A percentile compares a stretch with the other conserved stretches of the same genome.
These are phyloP conservation scores for Ginglymostoma cirratum DNA, from an alignment of 2,113 vertebrate species.

Conservation along the genomic window DNA sequence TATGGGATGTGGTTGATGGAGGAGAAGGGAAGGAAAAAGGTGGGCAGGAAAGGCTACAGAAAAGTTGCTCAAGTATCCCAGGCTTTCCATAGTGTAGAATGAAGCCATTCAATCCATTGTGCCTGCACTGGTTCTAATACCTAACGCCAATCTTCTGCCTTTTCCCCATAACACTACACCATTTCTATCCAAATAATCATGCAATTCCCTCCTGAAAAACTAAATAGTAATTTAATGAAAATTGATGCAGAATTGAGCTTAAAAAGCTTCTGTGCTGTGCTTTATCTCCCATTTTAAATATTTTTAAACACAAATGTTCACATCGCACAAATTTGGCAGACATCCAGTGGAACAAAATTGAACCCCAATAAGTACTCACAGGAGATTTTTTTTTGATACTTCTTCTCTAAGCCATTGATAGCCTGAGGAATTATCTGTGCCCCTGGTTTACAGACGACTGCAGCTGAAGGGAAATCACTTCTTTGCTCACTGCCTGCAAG, in stretches of 20 bases:
- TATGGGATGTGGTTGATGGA: neutral
- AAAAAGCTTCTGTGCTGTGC: neutral
- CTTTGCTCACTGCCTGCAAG: neutral
- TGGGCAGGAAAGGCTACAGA: neutral
- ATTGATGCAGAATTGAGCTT: neutral
- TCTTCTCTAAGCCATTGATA: neutral
- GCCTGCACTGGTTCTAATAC: no score
- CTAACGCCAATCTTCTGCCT: no score
- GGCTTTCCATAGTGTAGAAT: no score
- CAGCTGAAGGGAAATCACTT: neutral
- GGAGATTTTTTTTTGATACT: neutral
- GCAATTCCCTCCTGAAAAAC: neutral
- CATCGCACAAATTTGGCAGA: neutral
- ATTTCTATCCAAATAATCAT: no score
- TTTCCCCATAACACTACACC: no score
- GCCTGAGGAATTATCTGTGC: neutral
- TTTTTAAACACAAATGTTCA: neutral
- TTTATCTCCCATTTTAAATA: neutral
- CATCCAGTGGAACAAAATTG: neutral
- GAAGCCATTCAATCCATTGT: no score
- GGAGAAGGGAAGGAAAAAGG: neutral
- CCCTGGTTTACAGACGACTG: neutral
- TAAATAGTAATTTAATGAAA: neutral
- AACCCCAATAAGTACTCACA: neutral
- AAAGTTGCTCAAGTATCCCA: neutral